Base-by-base conservation (phyloP, 2,113 vertebrate genomes). In the Neogale vison region DNA sequence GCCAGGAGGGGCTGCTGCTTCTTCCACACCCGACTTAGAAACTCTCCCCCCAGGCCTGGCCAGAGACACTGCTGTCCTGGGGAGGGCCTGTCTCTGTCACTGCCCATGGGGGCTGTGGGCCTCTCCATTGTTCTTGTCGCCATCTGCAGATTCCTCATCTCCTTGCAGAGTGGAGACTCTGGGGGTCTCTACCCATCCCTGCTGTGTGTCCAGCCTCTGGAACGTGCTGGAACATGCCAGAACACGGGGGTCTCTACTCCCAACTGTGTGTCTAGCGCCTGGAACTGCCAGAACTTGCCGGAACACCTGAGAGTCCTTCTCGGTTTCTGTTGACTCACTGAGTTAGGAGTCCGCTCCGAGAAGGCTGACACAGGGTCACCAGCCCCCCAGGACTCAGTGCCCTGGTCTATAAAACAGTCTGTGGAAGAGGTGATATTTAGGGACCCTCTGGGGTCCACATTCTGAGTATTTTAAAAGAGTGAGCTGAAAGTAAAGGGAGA, bases 341-440 rank as follows among this genome's bases (percentile, higher is more conserved):
- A 12, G 17, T n/a, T 17, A 88, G 55, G 55, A 45, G 24, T 15
- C n/a, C 3, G 8, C 8, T 34, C 20, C 0, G 14, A 88, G 63
- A 39, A 45, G 71, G 57, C 69, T 6, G 45, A 12, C 29, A 39
- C 21, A 7, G 36, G 88, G 23, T 24, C 7, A 14, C 15, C 1
- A 3, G 57, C 31, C 23, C 57, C 20, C 55, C 15, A 7, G 24
- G 59, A 23, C 72, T 76, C 42, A 3, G 45, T 1, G 24, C 24
- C 52, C n/a, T 21, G 1, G 1, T 12, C 1, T 14, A 17, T 31
- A 29, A 65, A 52, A 21, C 6, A 18, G 21, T 9, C 23, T 1
- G 2, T 1, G 17, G 45, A 2, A 29, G 24, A 21, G 15, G 6
- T 3, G 10, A 20, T 39, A 8, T 39, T 36, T 20, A 65, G 74